A percentile compares a stretch with the other conserved stretches of the same genome.
phyloP scores from a whole-genome alignment of 2,888 invertebrate genomes.

The Lypha dubia region DNA sequence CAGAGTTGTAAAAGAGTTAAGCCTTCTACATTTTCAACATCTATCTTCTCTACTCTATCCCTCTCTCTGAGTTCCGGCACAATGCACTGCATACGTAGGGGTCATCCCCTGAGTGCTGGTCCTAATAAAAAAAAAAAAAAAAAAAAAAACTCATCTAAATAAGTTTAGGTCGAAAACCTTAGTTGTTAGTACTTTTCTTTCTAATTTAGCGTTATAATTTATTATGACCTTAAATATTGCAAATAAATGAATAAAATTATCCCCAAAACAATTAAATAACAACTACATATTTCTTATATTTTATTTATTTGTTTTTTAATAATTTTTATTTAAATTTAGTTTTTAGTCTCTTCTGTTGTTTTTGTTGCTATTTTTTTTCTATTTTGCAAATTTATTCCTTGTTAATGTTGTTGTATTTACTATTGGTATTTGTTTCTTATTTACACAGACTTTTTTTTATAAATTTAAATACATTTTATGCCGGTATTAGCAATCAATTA shows the following conservation, averaged over 20 bases:
- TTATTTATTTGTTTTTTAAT: conserved; percentile 73
- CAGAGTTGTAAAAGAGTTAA: too few species aligned
- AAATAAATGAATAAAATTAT: neutral
- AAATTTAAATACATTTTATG: conserved; percentile 44
- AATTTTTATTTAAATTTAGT: conserved; percentile 78
- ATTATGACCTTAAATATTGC: too few species aligned
- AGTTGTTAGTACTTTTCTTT: too few species aligned
- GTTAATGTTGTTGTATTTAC: conserved; percentile 51
- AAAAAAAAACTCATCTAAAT: too few species aligned
- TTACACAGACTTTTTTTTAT: conserved; percentile 54
- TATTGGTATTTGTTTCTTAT: conserved; percentile 56
- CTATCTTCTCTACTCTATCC: too few species aligned
- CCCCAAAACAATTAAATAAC: neutral
- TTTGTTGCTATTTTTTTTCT: conserved; percentile 56
- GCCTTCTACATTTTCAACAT: too few species aligned
- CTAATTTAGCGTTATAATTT: too few species aligned
- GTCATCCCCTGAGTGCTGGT: too few species aligned
- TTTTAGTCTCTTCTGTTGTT: conserved; percentile 75
- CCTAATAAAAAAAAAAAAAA: too few species aligned
- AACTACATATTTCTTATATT: conserved; percentile 26
- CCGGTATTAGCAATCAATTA: neutral
- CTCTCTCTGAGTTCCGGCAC: too few species aligned
- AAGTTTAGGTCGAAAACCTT: too few species aligned
- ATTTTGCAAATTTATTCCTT: conserved; percentile 67
- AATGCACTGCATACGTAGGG: too few species aligned